Conservation (phyloP, 2,888 invertebrate genomes). For the Strigamia crassipes region DNA sequence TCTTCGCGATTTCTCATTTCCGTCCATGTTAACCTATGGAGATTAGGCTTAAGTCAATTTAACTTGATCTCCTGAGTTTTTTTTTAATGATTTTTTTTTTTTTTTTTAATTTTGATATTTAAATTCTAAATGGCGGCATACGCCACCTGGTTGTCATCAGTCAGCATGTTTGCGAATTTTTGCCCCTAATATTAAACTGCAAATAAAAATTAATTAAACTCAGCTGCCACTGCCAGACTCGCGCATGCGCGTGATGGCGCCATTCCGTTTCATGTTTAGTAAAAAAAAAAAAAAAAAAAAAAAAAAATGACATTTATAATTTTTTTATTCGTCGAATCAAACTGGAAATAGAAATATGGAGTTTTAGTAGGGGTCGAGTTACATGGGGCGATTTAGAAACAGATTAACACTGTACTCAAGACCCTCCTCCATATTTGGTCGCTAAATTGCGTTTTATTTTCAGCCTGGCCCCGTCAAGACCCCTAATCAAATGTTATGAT, state of each 20-base stretch:
- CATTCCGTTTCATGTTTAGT: neutral
- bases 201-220: slow-evolving; percentile 16
- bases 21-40: neutral
- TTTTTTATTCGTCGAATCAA: neutral
- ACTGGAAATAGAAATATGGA: slow-evolving; percentile 15
- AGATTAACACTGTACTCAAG: neutral
- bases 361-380: neutral
- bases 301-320: slow-evolving; percentile 21
- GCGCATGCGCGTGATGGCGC: neutral
- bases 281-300: too few relatives aligned
- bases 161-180: neutral
- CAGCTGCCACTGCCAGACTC: neutral
- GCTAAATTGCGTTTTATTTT: too few relatives aligned
- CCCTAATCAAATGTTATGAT: too few relatives aligned
- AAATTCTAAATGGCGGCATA: neutral
- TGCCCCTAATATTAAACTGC: slow-evolving; percentile 20
- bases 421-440: too few relatives aligned
- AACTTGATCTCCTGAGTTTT: too few relatives aligned
- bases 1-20: too few relatives aligned
- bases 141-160: slow-evolving; percentile 20
- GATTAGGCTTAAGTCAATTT: neutral
- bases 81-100: neutral
- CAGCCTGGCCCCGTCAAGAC: too few relatives aligned
- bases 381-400: neutral
- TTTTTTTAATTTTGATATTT: neutral